These are phyloP conservation scores for Strigamia crassipes DNA, from an alignment of 2,888 invertebrate genomes.

Conservation along the genomic window DNA sequence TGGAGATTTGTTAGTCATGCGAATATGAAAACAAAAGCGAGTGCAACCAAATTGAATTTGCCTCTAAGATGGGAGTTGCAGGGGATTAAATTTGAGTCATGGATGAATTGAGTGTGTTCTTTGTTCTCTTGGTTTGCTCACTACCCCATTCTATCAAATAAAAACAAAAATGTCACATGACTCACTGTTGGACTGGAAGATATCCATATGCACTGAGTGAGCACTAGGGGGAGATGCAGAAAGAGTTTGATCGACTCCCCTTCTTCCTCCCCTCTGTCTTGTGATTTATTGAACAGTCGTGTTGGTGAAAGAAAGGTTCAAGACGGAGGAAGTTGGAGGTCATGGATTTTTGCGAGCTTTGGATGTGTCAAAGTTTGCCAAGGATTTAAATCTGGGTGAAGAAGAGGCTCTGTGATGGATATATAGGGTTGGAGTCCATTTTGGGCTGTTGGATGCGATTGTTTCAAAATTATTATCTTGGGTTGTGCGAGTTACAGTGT, in stretches of 20 bases:
- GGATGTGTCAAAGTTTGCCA: not conserved
- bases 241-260: not conserved
- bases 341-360: not conserved
- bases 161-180: conserved; percentile 10
- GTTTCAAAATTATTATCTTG: too few relatives aligned
- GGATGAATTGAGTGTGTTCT: conserved; percentile 4
- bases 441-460: too few relatives aligned
- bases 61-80: not conserved
- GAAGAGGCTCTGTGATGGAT: too few relatives aligned
- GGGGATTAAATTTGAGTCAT: not conserved
- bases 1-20: conserved; percentile 2
- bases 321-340: conserved; percentile 4
- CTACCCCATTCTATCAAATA: not conserved
- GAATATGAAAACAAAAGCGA: not conserved
- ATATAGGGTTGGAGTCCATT: too few relatives aligned
- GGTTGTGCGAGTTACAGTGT: too few relatives aligned
- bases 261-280: not conserved
- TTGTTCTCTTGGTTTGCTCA: not conserved
- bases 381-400: not conserved
- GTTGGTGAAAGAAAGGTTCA: conserved; percentile 27
- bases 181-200: not conserved
- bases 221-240: conserved; percentile 5
- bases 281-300: not conserved
- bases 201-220: conserved; percentile 5
- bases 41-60: not conserved